Conservation (phyloP, 2,888 invertebrate species). For the Drosophila yooni region DNA sequence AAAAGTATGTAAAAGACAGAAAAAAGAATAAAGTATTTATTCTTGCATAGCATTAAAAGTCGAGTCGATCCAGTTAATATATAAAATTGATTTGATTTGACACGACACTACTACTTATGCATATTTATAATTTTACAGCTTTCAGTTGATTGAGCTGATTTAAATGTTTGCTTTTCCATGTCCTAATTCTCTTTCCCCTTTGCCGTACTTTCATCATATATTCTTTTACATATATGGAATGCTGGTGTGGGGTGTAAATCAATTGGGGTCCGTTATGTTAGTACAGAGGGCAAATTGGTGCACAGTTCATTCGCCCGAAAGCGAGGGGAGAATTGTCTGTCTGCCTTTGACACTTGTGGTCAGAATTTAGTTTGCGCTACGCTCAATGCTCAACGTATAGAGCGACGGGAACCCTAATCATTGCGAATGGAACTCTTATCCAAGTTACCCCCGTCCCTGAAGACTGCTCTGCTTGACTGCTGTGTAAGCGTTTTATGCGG, state of each 20-base stretch:
- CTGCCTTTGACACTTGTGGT: conserved; percentile 75
- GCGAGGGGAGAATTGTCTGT: conserved; percentile 1
- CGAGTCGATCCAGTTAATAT: not conserved
- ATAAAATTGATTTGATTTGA: not conserved
- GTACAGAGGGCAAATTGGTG: conserved; percentile 70
- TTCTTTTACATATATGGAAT: conserved; percentile 28
- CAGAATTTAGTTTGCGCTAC: conserved; percentile 58
- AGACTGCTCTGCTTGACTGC: conserved; percentile 11
- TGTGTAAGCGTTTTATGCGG: conserved; percentile 58
- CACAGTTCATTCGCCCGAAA: conserved; percentile 73
- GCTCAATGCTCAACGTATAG: conserved; percentile 5
- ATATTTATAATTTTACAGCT: not conserved
- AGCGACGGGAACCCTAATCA: conserved; percentile 46
- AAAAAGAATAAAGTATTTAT: not conserved
- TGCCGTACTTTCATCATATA: conserved; percentile 25
- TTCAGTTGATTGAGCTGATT: not conserved
- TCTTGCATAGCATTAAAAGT: not conserved
- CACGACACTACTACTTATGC: not conserved
- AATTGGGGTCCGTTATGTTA: conserved; percentile 68
- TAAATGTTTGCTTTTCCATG: conserved; percentile 6
- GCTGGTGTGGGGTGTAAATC: conserved; percentile 55
- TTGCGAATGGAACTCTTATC: conserved; percentile 28
- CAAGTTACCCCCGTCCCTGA: conserved; percentile 3
- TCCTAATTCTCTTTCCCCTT: conserved; percentile 1
- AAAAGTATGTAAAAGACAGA: not conserved